Base-by-base conservation (phyloP, 2,888 invertebrate genomes). In the Tuberolachnus salignus region DNA sequence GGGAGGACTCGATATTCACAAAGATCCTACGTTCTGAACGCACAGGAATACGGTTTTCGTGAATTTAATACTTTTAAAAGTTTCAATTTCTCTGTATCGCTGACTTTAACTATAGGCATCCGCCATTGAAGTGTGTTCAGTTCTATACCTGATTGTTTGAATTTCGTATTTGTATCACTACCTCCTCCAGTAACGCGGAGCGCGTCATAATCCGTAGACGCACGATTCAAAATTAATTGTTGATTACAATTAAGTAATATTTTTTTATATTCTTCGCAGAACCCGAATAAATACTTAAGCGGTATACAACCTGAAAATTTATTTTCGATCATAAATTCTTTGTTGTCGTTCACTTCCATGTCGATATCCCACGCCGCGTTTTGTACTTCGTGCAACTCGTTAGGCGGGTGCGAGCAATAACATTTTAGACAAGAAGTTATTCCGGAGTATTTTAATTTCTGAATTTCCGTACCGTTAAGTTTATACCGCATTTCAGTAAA, bases 401-500 rank as follows among this genome's bases (percentile, higher is more conserved):
- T 16, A 10, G n/a, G n/a, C 0, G 70, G 26, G 16, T 51, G 16
- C 4, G 55, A 51, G 4, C 49, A 53, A 14, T 10, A 26, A 8
- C 11, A 19, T 8, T 8, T 10, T 4, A 53, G n/a, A 1, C 26
- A 49, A 10, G 51, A 51, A 3, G 70, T 16, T 13, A 70, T 13
- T 26, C 70, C 53, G 3, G 26, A 26, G 21, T 11, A 10, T 46
- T 51, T 46, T 16, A 53, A 26, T 23, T 53, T 49, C 10, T 49
- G 26, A 16, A 70, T 70, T 16, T 70, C 70, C 8, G 11, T 26
- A n/a, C 53, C 53, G 14, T 69, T 69, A 19, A 69, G 9, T 51
- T 51, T 53, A 21, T 69, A 69, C 16, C 23, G 46, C 19, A 69
- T 51, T 6, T 69, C 49, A 3, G 46, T 21, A 26, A 69, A 69